Conservation (phyloP, 2,113 vertebrate genomes). For the Petroica traversi region DNA sequence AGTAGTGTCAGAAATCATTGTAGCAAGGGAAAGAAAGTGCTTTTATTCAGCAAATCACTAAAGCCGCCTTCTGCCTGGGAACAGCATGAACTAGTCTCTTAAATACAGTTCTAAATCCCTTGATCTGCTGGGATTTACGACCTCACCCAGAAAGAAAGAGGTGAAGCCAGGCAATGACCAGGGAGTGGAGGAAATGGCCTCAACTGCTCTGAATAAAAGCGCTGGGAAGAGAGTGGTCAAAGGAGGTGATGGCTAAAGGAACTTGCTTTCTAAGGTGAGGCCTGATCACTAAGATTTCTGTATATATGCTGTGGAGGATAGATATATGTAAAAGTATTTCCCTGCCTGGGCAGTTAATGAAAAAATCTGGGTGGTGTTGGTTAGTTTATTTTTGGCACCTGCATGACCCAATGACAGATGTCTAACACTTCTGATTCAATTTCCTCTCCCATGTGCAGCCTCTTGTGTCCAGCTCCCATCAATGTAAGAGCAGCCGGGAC, state of each 20-base stretch:
- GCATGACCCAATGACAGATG: background rate
- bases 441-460: background rate
- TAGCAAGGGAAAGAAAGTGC: background rate
- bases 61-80: background rate
- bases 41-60: conserved; percentile 22
- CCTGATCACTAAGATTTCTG: background rate
- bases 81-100: conserved; percentile 33
- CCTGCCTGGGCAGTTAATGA: background rate
- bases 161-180: conserved; percentile 44
- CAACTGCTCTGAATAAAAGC: background rate
- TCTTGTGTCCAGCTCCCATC: background rate
- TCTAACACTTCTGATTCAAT: background rate
- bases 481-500: background rate
- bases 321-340: background rate
- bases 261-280: background rate
- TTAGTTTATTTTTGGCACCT: background rate
- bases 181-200: background rate
- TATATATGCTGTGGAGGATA: background rate
- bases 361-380: background rate
- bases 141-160: conserved; percentile 21
- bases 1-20: background rate
- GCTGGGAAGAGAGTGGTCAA: background rate
- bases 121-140: conserved; percentile 43
- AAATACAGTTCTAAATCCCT: conserved; percentile 57
- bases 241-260: background rate